Conservation (phyloP, 2,888 invertebrate genomes). For the Meteorus cinctellus region DNA sequence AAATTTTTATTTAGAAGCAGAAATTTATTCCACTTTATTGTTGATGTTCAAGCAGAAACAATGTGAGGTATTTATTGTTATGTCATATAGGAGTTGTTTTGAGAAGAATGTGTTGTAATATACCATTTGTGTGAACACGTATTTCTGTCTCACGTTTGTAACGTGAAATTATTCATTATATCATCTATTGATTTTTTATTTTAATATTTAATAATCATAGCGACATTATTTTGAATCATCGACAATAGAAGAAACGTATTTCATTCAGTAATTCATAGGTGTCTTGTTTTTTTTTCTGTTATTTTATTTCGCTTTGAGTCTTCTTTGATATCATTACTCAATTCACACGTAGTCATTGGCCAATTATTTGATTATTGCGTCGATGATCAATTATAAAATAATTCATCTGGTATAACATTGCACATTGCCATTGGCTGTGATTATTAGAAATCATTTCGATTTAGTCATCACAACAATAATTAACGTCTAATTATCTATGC, state of each 20-base stretch:
- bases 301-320: not conserved
- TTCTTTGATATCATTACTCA: not conserved
- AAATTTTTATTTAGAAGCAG: constrained; percentile 3
- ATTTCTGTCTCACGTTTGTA: not conserved
- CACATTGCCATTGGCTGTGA: not conserved
- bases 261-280: not conserved
- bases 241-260: not conserved
- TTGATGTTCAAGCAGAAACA: not conserved
- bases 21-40: not conserved
- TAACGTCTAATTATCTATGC: not conserved
- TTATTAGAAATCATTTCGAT: not conserved
- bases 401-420: not conserved
- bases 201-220: not conserved
- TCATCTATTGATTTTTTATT: not conserved
- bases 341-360: constrained; percentile 9
- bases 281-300: not conserved
- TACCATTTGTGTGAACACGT: not conserved
- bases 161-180: not conserved
- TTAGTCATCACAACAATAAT: not conserved
- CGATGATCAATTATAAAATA: constrained; percentile 4
- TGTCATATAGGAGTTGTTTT: not conserved
- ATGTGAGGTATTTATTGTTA: not conserved
- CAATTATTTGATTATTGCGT: not conserved
- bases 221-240: not conserved
- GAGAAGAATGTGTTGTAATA: not conserved